Conservation (phyloP, 2,888 invertebrate species). For the Ceramica pisi region DNA sequence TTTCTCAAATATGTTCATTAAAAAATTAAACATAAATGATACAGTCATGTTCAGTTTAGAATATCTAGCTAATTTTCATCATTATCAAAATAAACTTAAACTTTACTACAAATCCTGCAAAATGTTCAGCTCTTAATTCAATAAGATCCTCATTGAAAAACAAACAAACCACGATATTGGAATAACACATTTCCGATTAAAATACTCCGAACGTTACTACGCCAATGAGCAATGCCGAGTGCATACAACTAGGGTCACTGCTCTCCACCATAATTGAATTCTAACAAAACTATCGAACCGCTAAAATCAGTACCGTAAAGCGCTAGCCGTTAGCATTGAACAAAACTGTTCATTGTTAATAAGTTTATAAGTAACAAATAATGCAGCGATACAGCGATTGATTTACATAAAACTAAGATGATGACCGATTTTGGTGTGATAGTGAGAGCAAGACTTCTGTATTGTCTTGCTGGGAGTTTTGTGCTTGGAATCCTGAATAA, state of each 20-base stretch:
- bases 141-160: conserved; percentile 47
- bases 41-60: neutral
- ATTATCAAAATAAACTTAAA: neutral
- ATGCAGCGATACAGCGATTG: conserved; percentile 56
- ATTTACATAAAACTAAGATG: conserved; percentile 51
- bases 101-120: neutral
- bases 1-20: conserved; percentile 43
- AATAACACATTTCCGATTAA: conserved; percentile 60
- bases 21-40: neutral
- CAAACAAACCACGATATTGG: conserved; percentile 54
- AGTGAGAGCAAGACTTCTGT: conserved; percentile 25
- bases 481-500: conserved; percentile 36
- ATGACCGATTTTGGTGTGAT: conserved; percentile 47
- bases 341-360: conserved; percentile 73
- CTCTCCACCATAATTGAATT: conserved; percentile 81
- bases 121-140: neutral
- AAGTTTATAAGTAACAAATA: conserved; percentile 72
- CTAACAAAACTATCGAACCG: conserved; percentile 84
- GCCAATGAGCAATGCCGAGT: conserved; percentile 59
- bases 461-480: conserved; percentile 11
- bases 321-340: conserved; percentile 56
- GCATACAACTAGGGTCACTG: conserved; percentile 76
- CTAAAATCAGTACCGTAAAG: conserved; percentile 84
- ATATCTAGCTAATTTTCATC: neutral
- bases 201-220: conserved; percentile 51